Evolutionary conservation across 2,797 vertebrate species (phyloP), one percentile per base, ranked within the genome.

Genomic region (Gastrophryne carolinensis): DNA sequence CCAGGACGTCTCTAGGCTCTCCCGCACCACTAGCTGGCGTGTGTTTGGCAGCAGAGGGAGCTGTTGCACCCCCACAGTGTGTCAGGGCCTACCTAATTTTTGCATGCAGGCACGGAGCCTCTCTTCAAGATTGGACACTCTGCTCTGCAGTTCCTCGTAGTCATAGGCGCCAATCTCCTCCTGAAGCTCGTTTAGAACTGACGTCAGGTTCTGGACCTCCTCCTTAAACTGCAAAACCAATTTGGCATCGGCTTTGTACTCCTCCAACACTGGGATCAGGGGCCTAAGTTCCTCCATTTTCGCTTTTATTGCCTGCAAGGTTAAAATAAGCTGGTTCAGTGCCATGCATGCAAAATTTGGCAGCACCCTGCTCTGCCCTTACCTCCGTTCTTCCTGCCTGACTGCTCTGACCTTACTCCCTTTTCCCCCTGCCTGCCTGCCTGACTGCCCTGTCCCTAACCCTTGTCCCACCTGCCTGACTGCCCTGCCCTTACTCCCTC

Each of bases 171-270:
- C 97, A 94, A 98, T 96, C 88, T 98, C 96, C 85, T 98, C 95
- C 92, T 99, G 97, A 86, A 98, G 96, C 87, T 95, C 93, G 92
- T 88, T 96, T 91, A 99, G 96, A 90, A 96, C 96, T 93, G 96
- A 93, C 91, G 97, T 98, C 95, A 99, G 93, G 91, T 99, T 98
- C 95, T 97, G 95, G 93, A 93, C 95, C 92, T 99, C 97, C 92
- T 97, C 97, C 88, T 99, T 99, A 96, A 99, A 99, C 91, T 98
- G 97, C 94, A 98, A 96, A 91, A 98, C 96, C 95, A 98, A 97
- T 94, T 96, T 96, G 84, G 96, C 96, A 92, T 99, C 97, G 88
- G 96, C 97, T 89, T 98, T 99, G 95, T 98, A 99, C 93, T 98
- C 96, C 91, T 98, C 97, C 94, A 99, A 95, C 90, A 98, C 97